Conservation (phyloP, 1,140 invertebrate genomes). For the Drosophila nigromelanica region DNA sequence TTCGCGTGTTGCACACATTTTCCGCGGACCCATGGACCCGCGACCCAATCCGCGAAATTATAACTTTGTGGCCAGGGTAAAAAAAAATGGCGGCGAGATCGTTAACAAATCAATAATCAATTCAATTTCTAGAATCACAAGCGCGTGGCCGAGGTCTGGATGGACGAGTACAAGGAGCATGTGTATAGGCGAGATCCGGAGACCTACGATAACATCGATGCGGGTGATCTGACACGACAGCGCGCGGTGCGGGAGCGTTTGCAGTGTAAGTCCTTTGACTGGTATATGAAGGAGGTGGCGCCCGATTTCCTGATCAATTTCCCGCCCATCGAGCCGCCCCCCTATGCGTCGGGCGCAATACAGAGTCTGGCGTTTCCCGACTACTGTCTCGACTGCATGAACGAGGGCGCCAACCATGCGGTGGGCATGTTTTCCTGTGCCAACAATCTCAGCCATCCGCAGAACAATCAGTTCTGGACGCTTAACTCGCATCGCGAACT, state of each 20-base stretch:
- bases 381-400: slow-evolving; percentile 91
- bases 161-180: slow-evolving; percentile 93
- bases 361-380: slow-evolving; percentile 87
- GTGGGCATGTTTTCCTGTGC: slow-evolving; percentile 85
- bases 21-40: slow-evolving; percentile 88
- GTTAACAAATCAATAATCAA: neutral
- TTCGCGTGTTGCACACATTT: slow-evolving; percentile 97
- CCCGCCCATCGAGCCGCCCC: slow-evolving; percentile 90
- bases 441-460: slow-evolving; percentile 55
- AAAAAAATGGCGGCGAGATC: neutral
- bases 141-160: slow-evolving; percentile 94
- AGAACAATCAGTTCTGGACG: slow-evolving; percentile 62
- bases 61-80: slow-evolving; percentile 69
- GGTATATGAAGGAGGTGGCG: slow-evolving; percentile 93
- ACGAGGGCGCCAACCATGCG: slow-evolving; percentile 86
- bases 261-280: slow-evolving; percentile 92
- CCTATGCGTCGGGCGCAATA: slow-evolving; percentile 89
- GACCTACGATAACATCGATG: slow-evolving; percentile 86
- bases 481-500: slow-evolving; percentile 90
- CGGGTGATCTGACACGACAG: slow-evolving; percentile 89
- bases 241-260: slow-evolving; percentile 87
- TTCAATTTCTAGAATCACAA: slow-evolving; percentile 86
- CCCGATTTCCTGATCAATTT: slow-evolving; percentile 91
- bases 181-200: slow-evolving; percentile 88
- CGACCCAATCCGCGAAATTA: slow-evolving; percentile 92